Evolutionary conservation across 2,113 vertebrate species (phyloP), one percentile per base, ranked within the genome.

Genomic region (Myotis brandtii): DNA sequence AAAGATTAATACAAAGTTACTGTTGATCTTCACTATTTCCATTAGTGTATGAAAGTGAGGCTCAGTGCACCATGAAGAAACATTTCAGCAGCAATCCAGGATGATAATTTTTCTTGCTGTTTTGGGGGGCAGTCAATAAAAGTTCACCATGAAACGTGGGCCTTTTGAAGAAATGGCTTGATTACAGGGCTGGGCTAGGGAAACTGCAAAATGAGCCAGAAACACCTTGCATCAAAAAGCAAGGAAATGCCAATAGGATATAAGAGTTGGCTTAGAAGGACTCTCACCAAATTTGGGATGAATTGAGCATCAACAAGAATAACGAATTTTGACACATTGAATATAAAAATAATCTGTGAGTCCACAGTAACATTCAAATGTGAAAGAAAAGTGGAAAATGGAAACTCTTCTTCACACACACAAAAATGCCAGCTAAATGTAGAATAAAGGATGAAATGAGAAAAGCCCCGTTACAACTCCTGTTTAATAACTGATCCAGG

Each of bases 1-100:
- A 18, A 59, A 92, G 73, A 72, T 75, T 80, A 95, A 83, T 79
- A 90, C 40, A 77, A 54, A 85, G 20, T 43, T 76, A 89, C 18
- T 73, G 37, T 30, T 72, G 50, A 34, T 32, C 27, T 43, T 88
- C 90, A 69, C 6, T 64, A 34, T 95, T 87, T 59, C 76, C 12
- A 83, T 62, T 82, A 54, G 25, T 67, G 34, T 83, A 75, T 80
- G 23, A 87, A 89, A 89, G 59, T 46, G 6, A 75, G 50, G 23
- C n/a, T 83, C 12, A 86, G 50, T 59, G 56, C 8, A 54, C 20
- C n/a, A 59, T 48, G 59, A 64, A 93, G 54, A 56, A 59, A 52
- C 23, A 18, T 66, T 90, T 91, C 75, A 66, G 59, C 34, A 86
- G 32, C 50, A 86, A 94, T 80, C 79, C 30, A 76, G 62, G 83